Conservation (phyloP, 2,113 vertebrate genomes). For the Melanerpes aurifrons region DNA sequence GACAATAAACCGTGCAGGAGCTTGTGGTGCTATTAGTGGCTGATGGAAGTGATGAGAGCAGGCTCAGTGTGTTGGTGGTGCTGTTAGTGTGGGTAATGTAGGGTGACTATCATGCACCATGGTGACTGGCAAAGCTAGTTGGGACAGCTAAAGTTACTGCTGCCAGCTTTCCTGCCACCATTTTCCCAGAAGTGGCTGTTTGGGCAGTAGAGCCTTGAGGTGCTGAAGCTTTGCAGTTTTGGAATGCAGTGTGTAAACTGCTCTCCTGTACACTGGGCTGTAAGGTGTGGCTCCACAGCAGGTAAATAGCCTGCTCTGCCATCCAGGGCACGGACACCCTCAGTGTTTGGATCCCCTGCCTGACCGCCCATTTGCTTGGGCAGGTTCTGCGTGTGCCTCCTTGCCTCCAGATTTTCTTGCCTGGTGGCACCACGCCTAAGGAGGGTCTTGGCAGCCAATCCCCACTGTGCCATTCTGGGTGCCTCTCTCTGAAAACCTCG, state of each 20-base stretch:
- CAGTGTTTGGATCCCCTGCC: rapidly evolving
- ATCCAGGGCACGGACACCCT: rapidly evolving
- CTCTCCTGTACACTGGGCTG: background rate
- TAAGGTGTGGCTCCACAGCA: rapidly evolving
- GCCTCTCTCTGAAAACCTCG: background rate
- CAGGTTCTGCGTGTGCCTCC: background rate
- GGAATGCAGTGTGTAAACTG: background rate
- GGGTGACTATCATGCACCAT: background rate
- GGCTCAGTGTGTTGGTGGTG: rapidly evolving
- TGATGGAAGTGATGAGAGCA: rapidly evolving
- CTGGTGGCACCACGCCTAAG: background rate
- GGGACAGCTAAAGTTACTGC: background rate
- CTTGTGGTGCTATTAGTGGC: rapidly evolving
- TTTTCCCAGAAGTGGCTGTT: background rate
- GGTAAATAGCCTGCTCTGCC: background rate
- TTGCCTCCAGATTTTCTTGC: background rate
- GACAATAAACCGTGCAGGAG: rapidly evolving
- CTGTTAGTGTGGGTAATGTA: rapidly evolving
- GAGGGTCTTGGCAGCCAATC: background rate
- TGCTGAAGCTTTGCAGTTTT: rapidly evolving
- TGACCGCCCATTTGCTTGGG: rapidly evolving
- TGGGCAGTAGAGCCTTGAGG: background rate
- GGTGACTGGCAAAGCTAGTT: background rate
- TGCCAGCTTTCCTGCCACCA: rapidly evolving
- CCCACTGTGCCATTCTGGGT: rapidly evolving